phyloP scores from a whole-genome alignment of 2,888 invertebrate species.

The Diarsia mendica region DNA sequence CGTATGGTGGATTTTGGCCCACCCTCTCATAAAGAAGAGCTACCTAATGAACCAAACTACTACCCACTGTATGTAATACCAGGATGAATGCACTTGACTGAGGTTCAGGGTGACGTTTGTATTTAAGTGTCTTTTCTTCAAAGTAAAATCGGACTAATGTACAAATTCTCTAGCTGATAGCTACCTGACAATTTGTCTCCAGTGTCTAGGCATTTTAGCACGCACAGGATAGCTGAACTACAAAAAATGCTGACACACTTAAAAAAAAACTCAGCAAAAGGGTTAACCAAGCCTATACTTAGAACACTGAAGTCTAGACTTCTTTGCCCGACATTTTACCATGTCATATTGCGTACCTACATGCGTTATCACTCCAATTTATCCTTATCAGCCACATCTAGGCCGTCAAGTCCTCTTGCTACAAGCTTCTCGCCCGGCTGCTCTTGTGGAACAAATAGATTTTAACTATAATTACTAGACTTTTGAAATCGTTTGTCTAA shows the following conservation, averaged over 20 bases:
- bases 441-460: conserved; percentile 63
- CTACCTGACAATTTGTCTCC: neutral
- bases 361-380: conserved; percentile 66
- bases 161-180: neutral
- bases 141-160: neutral
- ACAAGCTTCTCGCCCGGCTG: conserved; percentile 58
- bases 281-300: neutral
- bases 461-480: conserved; percentile 51
- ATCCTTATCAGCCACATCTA: conserved; percentile 77
- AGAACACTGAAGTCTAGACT: neutral
- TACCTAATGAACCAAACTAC: neutral
- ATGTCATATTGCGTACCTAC: conserved; percentile 22
- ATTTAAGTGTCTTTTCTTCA: neutral
- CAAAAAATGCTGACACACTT: neutral
- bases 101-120: neutral
- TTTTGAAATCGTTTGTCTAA: conserved; percentile 52
- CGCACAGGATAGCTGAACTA: neutral
- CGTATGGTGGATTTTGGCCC: too few relatives aligned
- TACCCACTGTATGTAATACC: neutral
- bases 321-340: conserved; percentile 15
- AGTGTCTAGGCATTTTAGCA: neutral
- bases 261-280: neutral
- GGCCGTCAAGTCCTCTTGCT: conserved; percentile 71
- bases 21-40: neutral
- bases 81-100: neutral